phyloP scores from a whole-genome alignment of 1,140 invertebrate genomes.

The Diabrotica virgifera region DNA sequence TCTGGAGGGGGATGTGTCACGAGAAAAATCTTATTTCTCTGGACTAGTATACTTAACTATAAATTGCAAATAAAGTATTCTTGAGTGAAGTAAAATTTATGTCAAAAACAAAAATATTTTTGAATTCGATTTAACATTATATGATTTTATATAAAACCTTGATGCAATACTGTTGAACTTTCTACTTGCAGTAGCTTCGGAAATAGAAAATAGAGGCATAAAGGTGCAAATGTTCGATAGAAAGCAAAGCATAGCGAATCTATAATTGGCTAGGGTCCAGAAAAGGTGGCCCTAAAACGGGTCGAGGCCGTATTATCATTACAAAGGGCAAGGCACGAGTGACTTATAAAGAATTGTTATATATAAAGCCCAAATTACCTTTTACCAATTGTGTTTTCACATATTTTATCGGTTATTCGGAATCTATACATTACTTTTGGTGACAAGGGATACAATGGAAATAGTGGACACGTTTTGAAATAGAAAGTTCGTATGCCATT shows the following conservation, averaged over 20 bases:
- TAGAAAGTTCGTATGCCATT: too few species aligned
- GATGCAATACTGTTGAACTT: not conserved
- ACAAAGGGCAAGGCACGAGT: slow-evolving; percentile 12
- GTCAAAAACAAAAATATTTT: too few species aligned
- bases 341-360: slow-evolving; percentile 9
- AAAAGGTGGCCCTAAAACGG: slow-evolving; percentile 12
- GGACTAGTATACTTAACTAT: too few species aligned
- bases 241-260: slow-evolving; percentile 11
- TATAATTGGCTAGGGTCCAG: slow-evolving; percentile 11
- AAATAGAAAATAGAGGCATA: slow-evolving; percentile 3
- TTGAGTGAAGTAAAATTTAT: too few species aligned
- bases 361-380: slow-evolving; percentile 14
- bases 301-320: slow-evolving; percentile 12
- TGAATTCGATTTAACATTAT: too few species aligned
- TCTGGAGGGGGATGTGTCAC: too few species aligned
- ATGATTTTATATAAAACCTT: too few species aligned
- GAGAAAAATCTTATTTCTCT: too few species aligned
- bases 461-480: too few species aligned
- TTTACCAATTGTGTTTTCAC: slow-evolving; percentile 10
- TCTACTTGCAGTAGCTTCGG: slow-evolving; percentile 2
- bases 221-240: slow-evolving; percentile 10
- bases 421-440: slow-evolving; percentile 5
- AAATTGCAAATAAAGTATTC: too few species aligned
- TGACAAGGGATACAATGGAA: slow-evolving; percentile 11
- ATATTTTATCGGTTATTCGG: slow-evolving; percentile 6